phyloP scores from a whole-genome alignment of 2,113 vertebrate species.

The Ochotona curzoniae region DNA sequence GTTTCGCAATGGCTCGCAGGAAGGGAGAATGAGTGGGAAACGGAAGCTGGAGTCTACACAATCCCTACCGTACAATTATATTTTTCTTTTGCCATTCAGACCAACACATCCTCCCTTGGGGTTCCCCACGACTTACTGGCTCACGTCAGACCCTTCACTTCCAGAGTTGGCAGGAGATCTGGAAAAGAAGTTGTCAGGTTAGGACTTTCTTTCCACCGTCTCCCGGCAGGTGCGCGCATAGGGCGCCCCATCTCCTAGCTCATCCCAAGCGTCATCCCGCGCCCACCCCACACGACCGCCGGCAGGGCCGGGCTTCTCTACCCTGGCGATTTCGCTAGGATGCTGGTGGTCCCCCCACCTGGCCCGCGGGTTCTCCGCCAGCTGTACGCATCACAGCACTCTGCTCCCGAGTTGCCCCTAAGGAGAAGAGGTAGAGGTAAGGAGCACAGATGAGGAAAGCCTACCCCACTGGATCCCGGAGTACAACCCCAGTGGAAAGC shows the following conservation, averaged over 20 bases:
- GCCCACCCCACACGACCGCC: background rate
- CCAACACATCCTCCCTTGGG: background rate
- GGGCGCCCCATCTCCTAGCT: background rate
- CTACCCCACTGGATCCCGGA: background rate
- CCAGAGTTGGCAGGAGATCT: slow-evolving; percentile 40
- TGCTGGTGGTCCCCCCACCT: background rate
- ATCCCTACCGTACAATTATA: background rate
- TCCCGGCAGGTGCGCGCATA: slow-evolving; percentile 14
- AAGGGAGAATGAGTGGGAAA: background rate
- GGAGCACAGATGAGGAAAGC: background rate
- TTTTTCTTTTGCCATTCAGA: slow-evolving; percentile 10
- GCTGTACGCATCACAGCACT: background rate
- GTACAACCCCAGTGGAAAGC: background rate
- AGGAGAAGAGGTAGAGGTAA: background rate
- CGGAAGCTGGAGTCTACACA: background rate
- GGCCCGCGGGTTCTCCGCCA: background rate
- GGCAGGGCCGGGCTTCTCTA: background rate
- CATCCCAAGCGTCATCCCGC: accelerated
- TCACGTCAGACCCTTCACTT: background rate
- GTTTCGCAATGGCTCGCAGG: background rate
- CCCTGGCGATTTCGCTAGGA: accelerated
- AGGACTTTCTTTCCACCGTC: accelerated
- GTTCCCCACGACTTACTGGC: background rate
- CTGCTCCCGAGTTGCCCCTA: background rate
- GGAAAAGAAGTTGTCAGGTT: slow-evolving; percentile 43